Conservation (phyloP, 2,113 vertebrate genomes). For the Menura novaehollandiae region DNA sequence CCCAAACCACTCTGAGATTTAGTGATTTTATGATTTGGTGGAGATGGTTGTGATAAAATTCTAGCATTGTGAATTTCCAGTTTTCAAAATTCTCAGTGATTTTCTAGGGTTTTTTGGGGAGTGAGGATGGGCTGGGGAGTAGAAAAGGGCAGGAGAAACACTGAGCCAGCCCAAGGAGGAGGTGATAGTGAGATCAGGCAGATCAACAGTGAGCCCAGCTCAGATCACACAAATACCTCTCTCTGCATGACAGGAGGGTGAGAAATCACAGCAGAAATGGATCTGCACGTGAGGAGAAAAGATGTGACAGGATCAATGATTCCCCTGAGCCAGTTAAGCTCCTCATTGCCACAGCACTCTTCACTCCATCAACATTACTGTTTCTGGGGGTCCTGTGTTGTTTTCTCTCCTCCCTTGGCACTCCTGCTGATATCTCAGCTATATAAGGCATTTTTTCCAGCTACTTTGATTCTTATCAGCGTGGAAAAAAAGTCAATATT, state of each 20-base stretch:
- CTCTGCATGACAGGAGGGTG: neutral
- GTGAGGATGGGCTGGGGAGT: neutral
- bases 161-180: neutral
- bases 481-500: neutral
- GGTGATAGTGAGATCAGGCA: no score
- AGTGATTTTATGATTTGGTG: neutral
- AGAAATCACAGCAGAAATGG: neutral
- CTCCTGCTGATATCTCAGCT: neutral
- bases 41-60: neutral
- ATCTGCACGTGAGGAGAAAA: neutral
- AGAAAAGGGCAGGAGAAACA: neutral
- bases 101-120: neutral
- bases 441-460: neutral
- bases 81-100: neutral
- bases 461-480: neutral
- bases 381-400: neutral
- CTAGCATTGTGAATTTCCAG: rapidly evolving
- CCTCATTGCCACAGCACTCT: neutral
- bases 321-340: neutral
- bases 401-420: neutral
- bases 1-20: neutral
- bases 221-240: neutral
- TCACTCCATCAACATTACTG: neutral
- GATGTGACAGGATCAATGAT: neutral
- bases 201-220: no score